Conservation (phyloP, 2,113 vertebrate genomes). For the Leucopsar rothschildi region DNA sequence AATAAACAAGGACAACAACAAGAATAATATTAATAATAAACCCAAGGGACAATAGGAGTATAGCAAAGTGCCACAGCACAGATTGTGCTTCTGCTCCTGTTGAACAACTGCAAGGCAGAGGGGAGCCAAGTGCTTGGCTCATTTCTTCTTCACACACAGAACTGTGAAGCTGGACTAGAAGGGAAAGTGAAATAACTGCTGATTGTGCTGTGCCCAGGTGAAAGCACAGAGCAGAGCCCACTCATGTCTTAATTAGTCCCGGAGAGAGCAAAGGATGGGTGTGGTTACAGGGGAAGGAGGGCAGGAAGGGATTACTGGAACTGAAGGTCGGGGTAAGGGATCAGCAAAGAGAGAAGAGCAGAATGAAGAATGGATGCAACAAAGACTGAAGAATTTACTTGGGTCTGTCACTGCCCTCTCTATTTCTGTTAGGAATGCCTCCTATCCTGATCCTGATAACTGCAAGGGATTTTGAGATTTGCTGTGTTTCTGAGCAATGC, state of each 20-base stretch:
- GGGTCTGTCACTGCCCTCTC: background rate
- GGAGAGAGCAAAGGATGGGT: background rate
- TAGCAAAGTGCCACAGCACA: background rate
- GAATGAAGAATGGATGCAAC: background rate
- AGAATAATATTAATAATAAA: background rate
- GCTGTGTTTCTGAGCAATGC: background rate
- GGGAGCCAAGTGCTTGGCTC: background rate
- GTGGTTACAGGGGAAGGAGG: background rate
- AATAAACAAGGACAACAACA: too few species aligned
- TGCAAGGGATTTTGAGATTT: background rate
- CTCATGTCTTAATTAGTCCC: background rate
- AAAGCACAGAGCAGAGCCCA: background rate
- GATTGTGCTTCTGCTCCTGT: background rate
- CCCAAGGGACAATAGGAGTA: rapidly evolving
- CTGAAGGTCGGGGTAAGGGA: background rate
- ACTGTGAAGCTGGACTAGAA: background rate
- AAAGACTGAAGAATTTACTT: background rate
- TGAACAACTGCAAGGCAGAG: background rate
- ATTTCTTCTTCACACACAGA: background rate
- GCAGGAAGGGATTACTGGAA: background rate
- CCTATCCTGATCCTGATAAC: background rate
- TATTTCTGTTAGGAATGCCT: background rate
- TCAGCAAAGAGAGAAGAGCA: background rate
- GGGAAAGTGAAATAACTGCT: background rate
- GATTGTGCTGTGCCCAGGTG: background rate